Conservation (phyloP, 2,888 invertebrate genomes). For the Anthoptus insignis region DNA sequence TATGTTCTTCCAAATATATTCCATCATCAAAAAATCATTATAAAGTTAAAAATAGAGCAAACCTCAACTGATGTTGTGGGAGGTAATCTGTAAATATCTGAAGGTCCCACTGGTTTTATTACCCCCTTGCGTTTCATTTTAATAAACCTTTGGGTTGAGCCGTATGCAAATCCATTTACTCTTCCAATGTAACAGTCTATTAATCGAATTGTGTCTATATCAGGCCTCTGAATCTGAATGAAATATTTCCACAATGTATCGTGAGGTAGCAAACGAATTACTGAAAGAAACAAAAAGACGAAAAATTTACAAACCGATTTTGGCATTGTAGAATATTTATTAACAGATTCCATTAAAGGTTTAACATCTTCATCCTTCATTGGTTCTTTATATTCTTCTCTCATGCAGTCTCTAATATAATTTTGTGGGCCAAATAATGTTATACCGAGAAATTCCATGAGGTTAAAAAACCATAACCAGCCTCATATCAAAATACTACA, state of each 20-base stretch:
- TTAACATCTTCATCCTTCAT: constrained; percentile 65
- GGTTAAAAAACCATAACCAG: background rate
- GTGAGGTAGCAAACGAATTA: too few species aligned
- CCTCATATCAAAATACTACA: too few species aligned
- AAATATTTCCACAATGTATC: too few species aligned
- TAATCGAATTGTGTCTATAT: constrained; percentile 68
- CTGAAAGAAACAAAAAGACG: too few species aligned
- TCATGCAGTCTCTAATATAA: constrained; percentile 78
- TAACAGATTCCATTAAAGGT: constrained; percentile 66
- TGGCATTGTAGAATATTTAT: constrained; percentile 63
- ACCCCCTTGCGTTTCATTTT: constrained; percentile 84
- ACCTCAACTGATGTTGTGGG: constrained; percentile 78
- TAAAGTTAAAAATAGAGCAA: too few species aligned
- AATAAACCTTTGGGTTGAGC: constrained; percentile 75
- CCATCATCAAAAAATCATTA: too few species aligned
- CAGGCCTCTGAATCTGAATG: constrained; percentile 61
- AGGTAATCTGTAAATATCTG: constrained; percentile 81
- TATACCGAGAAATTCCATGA: constrained; percentile 86
- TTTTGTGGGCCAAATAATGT: constrained; percentile 81
- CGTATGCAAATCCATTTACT: constrained; percentile 86
- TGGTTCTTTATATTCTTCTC: constrained; percentile 79
- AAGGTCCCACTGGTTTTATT: constrained; percentile 83
- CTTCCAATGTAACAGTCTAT: constrained; percentile 82
- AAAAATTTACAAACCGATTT: constrained; percentile 53
- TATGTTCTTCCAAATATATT: too few species aligned